A percentile compares a stretch with the other conserved stretches of the same genome.
These are phyloP conservation scores for Mus caroli DNA, from an alignment of 2,797 vertebrate genomes.

Conservation along the genomic window DNA sequence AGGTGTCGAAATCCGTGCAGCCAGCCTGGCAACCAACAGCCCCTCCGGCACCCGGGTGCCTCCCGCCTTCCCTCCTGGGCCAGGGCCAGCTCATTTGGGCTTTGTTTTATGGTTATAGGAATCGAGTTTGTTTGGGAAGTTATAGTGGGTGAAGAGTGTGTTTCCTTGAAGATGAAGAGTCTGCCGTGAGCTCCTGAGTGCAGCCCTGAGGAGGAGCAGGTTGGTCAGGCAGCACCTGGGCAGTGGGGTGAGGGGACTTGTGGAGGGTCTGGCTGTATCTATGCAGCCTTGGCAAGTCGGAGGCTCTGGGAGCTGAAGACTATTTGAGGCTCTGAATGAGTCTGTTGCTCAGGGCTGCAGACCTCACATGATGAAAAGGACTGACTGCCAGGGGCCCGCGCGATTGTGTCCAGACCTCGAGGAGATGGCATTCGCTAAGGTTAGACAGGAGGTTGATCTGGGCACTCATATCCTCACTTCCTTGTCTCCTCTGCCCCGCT, in stretches of 20 bases:
- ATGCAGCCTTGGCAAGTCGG: too few species aligned
- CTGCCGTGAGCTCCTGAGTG: slow-evolving; percentile 86
- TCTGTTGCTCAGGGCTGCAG: background rate
- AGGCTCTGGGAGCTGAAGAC: background rate
- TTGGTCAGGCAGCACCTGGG: background rate
- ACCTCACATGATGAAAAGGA: rapidly evolving
- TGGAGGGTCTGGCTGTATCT: background rate
- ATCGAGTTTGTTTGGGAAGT: slow-evolving; percentile 91
- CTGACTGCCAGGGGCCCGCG: rapidly evolving
- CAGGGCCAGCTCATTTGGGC: slow-evolving; percentile 89
- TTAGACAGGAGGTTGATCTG: background rate
- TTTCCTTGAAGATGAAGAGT: slow-evolving; percentile 87
- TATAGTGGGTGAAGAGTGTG: slow-evolving; percentile 87
- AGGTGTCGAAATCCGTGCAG: slow-evolving; percentile 86
- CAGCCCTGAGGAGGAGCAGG: slow-evolving; percentile 53
- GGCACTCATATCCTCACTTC: rapidly evolving
- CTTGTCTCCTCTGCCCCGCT: background rate
- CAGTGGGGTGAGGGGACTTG: background rate
- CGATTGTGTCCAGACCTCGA: background rate
- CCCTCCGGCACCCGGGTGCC: slow-evolving; percentile 81
- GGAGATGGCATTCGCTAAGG: rapidly evolving
- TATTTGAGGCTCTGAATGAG: background rate
- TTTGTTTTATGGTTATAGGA: slow-evolving; percentile 93
- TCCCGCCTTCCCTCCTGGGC: slow-evolving; percentile 87
- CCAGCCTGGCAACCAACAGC: slow-evolving; percentile 86